Base-by-base conservation (phyloP, 2,113 vertebrate species). In the Cygnus buccinator region DNA sequence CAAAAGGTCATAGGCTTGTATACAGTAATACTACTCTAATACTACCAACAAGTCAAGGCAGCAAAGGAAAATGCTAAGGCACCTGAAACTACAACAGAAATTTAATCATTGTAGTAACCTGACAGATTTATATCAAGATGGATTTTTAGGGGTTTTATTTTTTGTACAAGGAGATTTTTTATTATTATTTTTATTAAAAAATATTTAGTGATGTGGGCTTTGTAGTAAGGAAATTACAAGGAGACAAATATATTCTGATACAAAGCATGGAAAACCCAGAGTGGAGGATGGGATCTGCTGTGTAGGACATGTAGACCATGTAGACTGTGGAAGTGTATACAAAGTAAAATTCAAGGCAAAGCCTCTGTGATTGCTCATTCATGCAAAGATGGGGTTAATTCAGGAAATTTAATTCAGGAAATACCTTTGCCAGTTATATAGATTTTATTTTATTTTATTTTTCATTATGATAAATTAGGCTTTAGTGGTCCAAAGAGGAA, bases 361-460 rank as follows among this genome's bases (percentile, higher is more conserved):
- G 18, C 31, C 43, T 28, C 19, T 59, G 33, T 58, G 62, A 39
- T 79, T 63, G 20, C 8, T 84, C 39, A 35, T 66, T 54, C 67
- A 18, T 71, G 33, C 6, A 10, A 88, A 58, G 63, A 39, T 11
- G 25, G 13, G 57, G 28, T 89, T 96, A 90, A 88, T 57, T 74
- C n/a, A 62, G 33, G 35, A 88, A 78, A 48, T 62, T 87, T 96
- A 90, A 88, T 59, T 74, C n/a, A 62, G 33, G 35, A 88, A 78
- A 48, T 62, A 37, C 5, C 54, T 89, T 91, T 75, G 55, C 8
- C 6, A 39, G 7, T 23, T 65, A 4, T 35, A 35, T 48, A 66
- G 70, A 15, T 18, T 59, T 71, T 39, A 39, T 39, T 39, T 77
- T 63, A 4, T 82, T 37, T 66, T 33, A 73, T 29, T 68, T 89